phyloP scores from a whole-genome alignment of 2,113 vertebrate species.

The Callipepla californica region DNA sequence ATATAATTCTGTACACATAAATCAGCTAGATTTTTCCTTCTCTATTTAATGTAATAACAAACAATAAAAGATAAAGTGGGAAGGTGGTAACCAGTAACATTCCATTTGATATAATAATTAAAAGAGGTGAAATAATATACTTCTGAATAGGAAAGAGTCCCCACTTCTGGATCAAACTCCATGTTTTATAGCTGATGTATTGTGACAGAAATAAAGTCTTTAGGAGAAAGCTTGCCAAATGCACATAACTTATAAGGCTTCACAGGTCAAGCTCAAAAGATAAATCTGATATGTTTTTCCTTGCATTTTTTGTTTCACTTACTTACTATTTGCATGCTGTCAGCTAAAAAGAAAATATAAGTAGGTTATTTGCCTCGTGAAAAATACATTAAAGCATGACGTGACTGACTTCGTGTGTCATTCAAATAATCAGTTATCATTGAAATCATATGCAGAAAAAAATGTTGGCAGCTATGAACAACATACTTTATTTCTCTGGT shows the following conservation, averaged over 20 bases:
- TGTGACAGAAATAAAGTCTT: neutral
- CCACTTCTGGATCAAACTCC: neutral
- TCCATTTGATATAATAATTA: neutral
- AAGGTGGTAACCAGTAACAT: neutral
- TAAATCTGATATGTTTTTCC: constrained; percentile 21
- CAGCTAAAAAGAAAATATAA: constrained; percentile 26
- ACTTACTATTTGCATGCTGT: accelerated
- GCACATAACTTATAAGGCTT: neutral
- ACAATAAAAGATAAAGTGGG: neutral
- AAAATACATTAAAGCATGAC: constrained; percentile 29
- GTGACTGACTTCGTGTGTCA: constrained; percentile 19
- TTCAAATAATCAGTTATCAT: neutral
- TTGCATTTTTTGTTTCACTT: constrained; percentile 22
- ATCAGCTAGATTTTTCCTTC: neutral
- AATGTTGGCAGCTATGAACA: constrained; percentile 21
- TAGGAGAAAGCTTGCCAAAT: constrained; percentile 6
- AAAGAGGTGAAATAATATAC: neutral
- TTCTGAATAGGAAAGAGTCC: constrained; percentile 10
- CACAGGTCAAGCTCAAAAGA: constrained; percentile 11
- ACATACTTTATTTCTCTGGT: constrained; percentile 3
- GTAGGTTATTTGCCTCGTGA: neutral
- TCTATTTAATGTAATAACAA: neutral
- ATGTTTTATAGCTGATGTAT: constrained; percentile 11
- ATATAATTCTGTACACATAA: neutral
- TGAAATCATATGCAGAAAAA: constrained; percentile 12